Percentiles rank a stretch among this genome's conserved stretches.
phyloP scores from a whole-genome alignment of 2,888 invertebrate species.

The Phorcus lineatus region DNA sequence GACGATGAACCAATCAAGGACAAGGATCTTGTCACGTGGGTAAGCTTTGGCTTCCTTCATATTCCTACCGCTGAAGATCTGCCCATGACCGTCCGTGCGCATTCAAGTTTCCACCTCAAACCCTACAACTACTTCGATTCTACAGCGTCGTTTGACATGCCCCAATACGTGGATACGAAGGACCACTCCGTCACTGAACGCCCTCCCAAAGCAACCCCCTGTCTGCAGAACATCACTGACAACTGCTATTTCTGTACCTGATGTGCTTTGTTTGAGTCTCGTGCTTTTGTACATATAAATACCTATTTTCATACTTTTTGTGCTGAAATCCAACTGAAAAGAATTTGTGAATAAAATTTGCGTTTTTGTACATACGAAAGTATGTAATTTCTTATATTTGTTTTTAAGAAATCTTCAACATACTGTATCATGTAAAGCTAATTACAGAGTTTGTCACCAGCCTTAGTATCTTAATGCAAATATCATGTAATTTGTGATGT shows the following conservation, averaged over 20 bases:
- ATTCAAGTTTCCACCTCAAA: slow-evolving; percentile 48
- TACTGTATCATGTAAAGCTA: no score
- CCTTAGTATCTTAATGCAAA: no score
- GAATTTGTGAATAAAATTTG: no score
- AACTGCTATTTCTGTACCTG: slow-evolving; percentile 12
- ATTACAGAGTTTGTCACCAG: no score
- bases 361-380: no score
- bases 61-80: slow-evolving; percentile 57
- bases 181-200: slow-evolving; percentile 34
- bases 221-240: slow-evolving; percentile 30
- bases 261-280: not conserved
- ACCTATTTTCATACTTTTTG: no score
- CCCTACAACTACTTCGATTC: slow-evolving; percentile 58
- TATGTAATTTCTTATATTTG: no score
- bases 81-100: slow-evolving; percentile 54
- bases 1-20: slow-evolving; percentile 51
- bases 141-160: slow-evolving; percentile 55
- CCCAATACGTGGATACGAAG: slow-evolving; percentile 42
- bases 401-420: no score
- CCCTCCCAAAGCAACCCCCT: slow-evolving; percentile 39
- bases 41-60: slow-evolving; percentile 55
- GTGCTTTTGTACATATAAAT: no score
- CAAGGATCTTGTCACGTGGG: slow-evolving; percentile 54
- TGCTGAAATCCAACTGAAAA: no score
- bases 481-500: no score